A percentile compares a stretch with the other conserved stretches of the same genome.
These are phyloP conservation scores for Phylloscopus trochiloides DNA, from an alignment of 2,113 vertebrate species.

Conservation along the genomic window DNA sequence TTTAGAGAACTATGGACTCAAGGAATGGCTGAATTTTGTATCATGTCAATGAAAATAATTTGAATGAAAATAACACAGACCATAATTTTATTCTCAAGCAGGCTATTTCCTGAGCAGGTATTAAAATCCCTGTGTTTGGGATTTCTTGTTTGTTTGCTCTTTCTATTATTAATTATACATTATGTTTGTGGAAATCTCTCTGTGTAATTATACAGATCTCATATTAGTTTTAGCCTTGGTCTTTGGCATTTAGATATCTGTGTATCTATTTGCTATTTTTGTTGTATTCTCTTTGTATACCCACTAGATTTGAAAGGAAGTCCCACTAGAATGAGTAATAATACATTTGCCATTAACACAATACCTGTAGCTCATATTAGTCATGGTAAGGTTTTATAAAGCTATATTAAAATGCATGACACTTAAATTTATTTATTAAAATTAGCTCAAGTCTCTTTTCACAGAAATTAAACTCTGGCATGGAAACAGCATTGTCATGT, in stretches of 20 bases:
- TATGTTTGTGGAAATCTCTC: background rate
- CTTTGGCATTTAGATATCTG: background rate
- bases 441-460: slow-evolving; percentile 17
- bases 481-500: slow-evolving; percentile 29
- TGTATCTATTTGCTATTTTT: background rate
- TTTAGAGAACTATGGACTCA: background rate
- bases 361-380: background rate
- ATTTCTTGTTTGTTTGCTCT: background rate
- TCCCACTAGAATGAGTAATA: background rate
- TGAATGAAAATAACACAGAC: background rate
- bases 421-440: background rate
- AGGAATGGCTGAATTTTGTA: background rate
- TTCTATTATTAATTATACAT: background rate
- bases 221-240: background rate
- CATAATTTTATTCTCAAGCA: background rate
- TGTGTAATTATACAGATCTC: background rate
- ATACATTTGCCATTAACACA: background rate
- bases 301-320: background rate
- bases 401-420: background rate
- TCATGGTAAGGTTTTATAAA: background rate
- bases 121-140: background rate
- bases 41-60: background rate
- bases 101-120: background rate
- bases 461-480: slow-evolving; percentile 39
- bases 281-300: background rate